phyloP scores from a whole-genome alignment of 2,113 vertebrate genomes.

The Catharus minimus region DNA sequence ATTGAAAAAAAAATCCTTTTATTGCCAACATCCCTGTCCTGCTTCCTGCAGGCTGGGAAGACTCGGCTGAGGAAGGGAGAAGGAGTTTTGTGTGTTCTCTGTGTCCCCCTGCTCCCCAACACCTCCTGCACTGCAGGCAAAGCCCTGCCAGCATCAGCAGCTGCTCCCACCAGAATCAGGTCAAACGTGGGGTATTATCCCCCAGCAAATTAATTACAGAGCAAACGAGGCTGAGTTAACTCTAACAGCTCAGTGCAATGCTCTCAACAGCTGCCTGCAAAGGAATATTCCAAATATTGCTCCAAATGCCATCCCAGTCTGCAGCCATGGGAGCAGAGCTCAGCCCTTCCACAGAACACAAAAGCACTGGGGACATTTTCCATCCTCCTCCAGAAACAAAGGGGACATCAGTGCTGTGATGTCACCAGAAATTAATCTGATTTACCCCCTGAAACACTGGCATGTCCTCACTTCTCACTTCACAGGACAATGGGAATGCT shows the following conservation, averaged over 20 bases:
- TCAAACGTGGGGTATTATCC: conserved; percentile 19
- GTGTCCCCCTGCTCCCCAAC: not conserved
- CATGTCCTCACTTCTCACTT: not conserved
- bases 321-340: fast-evolving
- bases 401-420: not conserved
- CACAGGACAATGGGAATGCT: not conserved
- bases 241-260: not conserved
- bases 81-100: fast-evolving
- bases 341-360: not conserved
- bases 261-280: not conserved
- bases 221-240: not conserved
- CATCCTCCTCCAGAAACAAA: not conserved
- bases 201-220: conserved; percentile 18
- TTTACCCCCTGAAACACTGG: not conserved
- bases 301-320: not conserved
- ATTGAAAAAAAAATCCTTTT: not conserved
- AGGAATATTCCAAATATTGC: not conserved
- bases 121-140: not conserved
- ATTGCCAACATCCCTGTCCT: not conserved
- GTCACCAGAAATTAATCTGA: too few species aligned
- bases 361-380: not conserved
- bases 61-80: not conserved
- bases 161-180: not conserved
- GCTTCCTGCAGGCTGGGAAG: not conserved
- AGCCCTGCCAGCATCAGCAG: not conserved